Evolutionary conservation across 1,140 invertebrate species (phyloP), one percentile per base, ranked within the genome.

Genomic region (Eumaeus atala): DNA sequence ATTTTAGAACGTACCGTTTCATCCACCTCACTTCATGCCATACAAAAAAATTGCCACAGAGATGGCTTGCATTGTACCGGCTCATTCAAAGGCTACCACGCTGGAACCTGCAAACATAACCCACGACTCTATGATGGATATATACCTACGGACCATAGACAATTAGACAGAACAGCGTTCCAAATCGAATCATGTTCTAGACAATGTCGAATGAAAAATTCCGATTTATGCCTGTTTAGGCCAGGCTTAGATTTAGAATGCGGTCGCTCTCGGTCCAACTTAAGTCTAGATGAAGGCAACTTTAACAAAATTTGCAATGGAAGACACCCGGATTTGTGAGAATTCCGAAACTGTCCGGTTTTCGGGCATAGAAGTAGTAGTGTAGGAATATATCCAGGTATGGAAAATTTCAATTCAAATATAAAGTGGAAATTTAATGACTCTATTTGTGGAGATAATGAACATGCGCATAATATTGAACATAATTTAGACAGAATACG

Each of bases 1-100:
- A 93, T 93, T 61, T 78, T 93, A 33, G 92, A 93, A 73, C 84
- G 92, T 10, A 93, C 92, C 1, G 90, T 93, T 9, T 92, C 92
- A 33, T 92, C 91, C 1, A 91, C 87, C 54, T 93, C 92, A 40
- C 79, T 93, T 10, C 92, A 92, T 69, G 90, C 90, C 21, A 88
- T 92, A 54, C 91, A 92, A 61, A 90, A 90, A 68, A 80, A 86
- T 18, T 88, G 89, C 56, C 86, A 88, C 36, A 70, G 84, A 64
- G 86, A 87, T 59, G 75, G 68, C 9, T 65, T 82, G 8, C 66
- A 78, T 48, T 88, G 81, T 54, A 74, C 79, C 21, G 86, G 86
- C 37, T 88, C 87, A 8, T 85, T 88, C 51, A 88, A 88, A 68
- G 84, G 84, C 8, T 88, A 77, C 38, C 69, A 70, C 10, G 75